Evolutionary conservation across 2,888 invertebrate genomes (phyloP).

Genomic region (Microplitis deprimator): DNA sequence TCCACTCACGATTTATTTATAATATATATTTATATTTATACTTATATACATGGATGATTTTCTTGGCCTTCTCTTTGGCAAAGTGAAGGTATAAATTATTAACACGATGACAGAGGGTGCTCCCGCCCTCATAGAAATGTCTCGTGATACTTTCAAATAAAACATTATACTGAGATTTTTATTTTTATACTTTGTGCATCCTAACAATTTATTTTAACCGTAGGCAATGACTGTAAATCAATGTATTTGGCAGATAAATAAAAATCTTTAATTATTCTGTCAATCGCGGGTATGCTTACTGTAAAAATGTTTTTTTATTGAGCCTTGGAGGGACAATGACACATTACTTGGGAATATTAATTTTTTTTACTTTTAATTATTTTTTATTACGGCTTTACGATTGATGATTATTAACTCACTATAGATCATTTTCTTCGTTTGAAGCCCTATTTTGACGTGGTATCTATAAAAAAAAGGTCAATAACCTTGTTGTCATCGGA

Average conservation of each 20-base stretch:
- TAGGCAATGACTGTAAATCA: constrained; percentile 26
- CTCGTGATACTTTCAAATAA: constrained; percentile 23
- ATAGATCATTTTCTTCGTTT: not conserved
- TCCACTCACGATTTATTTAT: constrained; percentile 27
- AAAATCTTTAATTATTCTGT: constrained; percentile 34
- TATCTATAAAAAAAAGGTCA: not conserved
- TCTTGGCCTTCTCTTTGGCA: constrained; percentile 15
- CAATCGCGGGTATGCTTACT: constrained; percentile 9
- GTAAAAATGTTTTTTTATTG: not conserved
- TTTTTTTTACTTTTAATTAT: not conserved
- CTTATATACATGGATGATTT: constrained; percentile 1
- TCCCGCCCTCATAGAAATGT: constrained; percentile 25
- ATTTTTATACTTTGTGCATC: constrained; percentile 7
- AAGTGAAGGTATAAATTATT: constrained; percentile 28
- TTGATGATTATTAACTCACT: not conserved
- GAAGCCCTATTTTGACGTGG: not conserved
- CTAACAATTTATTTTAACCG: constrained; percentile 28
- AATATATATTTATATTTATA: not conserved
- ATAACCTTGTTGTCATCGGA: not conserved
- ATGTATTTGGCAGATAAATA: constrained; percentile 30
- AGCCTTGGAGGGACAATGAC: constrained; percentile 4
- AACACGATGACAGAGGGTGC: constrained; percentile 21
- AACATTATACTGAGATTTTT: not conserved
- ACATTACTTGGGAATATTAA: not conserved
- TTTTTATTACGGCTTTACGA: not conserved